phyloP scores from a whole-genome alignment of 2,113 vertebrate genomes.

The Sorex fumeus region DNA sequence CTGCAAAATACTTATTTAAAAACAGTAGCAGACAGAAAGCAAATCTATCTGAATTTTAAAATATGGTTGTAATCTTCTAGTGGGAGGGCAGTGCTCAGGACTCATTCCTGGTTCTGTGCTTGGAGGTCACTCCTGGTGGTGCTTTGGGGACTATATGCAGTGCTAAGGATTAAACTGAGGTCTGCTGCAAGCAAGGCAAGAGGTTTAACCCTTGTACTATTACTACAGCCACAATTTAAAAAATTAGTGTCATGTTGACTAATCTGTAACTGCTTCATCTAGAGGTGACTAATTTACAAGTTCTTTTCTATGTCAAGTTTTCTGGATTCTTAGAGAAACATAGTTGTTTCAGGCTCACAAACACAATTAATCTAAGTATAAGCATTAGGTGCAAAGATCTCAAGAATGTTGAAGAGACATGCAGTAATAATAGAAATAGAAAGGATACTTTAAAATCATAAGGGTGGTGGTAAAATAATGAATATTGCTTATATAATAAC shows the following conservation, averaged over 20 bases:
- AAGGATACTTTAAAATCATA: background rate
- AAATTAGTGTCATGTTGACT: background rate
- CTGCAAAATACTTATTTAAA: background rate
- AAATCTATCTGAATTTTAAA: slow-evolving; percentile 23
- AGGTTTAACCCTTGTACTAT: too few relatives aligned
- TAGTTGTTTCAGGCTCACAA: background rate
- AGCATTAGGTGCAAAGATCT: background rate
- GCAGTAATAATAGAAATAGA: background rate
- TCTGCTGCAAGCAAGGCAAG: too few relatives aligned
- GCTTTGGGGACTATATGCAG: too few relatives aligned
- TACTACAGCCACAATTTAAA: background rate
- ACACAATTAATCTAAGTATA: background rate
- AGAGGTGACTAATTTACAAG: background rate
- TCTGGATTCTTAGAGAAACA: background rate
- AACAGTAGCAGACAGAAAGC: background rate
- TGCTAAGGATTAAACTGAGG: too few relatives aligned
- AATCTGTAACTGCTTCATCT: background rate
- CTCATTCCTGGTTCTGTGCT: too few relatives aligned
- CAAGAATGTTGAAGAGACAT: background rate
- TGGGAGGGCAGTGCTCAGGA: too few relatives aligned
- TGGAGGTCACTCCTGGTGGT: too few relatives aligned
- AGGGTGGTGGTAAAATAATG: background rate
- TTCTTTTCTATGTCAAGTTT: background rate
- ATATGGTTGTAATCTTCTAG: background rate
- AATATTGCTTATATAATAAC: background rate